phyloP scores from a whole-genome alignment of 37 sponge, comb jelly and placozoan genomes.

The Crambe crambe region DNA sequence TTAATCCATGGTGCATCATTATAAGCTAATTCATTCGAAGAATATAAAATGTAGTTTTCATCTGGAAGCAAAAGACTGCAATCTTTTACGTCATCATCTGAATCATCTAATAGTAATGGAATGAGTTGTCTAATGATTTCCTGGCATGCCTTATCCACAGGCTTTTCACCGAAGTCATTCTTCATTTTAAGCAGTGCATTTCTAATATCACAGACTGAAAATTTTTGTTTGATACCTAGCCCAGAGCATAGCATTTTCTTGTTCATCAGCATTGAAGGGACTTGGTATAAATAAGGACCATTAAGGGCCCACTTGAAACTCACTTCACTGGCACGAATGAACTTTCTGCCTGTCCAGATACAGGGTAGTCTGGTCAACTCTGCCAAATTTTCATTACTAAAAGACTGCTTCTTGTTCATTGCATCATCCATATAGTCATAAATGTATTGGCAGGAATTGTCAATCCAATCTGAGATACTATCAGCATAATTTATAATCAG shows the following conservation, averaged over 20 bases:
- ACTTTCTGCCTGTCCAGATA: too few species aligned
- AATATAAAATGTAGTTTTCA: slow-evolving; percentile 9
- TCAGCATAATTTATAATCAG: slow-evolving; percentile 15
- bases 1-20: slow-evolving; percentile 47
- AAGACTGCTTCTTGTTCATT: too few species aligned
- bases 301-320: too few species aligned
- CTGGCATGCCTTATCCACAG: slow-evolving; percentile 22
- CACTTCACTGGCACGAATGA: too few species aligned
- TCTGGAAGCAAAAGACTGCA: slow-evolving; percentile 29
- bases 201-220: slow-evolving; percentile 31
- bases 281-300: slow-evolving; percentile 52
- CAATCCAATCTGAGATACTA: too few species aligned
- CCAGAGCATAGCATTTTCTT: slow-evolving; percentile 6
- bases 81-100: too few species aligned
- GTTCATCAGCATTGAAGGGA: slow-evolving; percentile 16
- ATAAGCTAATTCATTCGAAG: slow-evolving; percentile 14
- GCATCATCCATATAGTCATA: too few species aligned
- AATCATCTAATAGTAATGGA: neutral
- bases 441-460: too few species aligned
- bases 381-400: too few species aligned
- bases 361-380: too few species aligned
- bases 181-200: slow-evolving; percentile 44
- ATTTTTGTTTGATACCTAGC: slow-evolving; percentile 21
- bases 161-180: slow-evolving; percentile 19
- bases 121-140: neutral